Evolutionary conservation across 2,888 invertebrate genomes (phyloP), one percentile per base, ranked within the genome.

Genomic region (Polymixis flavicincta): DNA sequence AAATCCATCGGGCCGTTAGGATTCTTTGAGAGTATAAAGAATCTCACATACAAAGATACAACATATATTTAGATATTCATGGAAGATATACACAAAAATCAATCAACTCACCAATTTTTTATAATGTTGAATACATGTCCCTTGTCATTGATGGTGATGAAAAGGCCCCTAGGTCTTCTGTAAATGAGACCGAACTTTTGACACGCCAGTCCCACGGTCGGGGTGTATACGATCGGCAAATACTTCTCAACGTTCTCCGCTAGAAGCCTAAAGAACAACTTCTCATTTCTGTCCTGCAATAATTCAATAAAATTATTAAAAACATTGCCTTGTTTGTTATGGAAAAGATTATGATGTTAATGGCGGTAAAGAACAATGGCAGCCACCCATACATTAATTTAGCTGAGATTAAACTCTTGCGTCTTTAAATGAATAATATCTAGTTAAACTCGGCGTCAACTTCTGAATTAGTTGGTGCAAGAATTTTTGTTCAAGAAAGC

Each of bases 161-260:
- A 99, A 17, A 99, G 97, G 78, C 99, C 99, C 90, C 99, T 98
- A 0, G 99, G 99, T 92, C 99, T 97, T 83, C 99, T 97, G 94
- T 98, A 99, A 92, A 99, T 99, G 83, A 99, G 97, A 63, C 99
- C 99, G 92, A 99, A 99, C 91, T 98, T 98, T 96, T 99, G 99
- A 93, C 99, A 99, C 0, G 99, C 99, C 91, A 98, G 96, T 1
- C 99, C 99, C 28, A 99, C 99, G 0, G 99, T 99, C 0, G 99
- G 99, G 0, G 99, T 99, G 94, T 99, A 99, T 28, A 99, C 99
- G 89, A 99, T 99, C 0, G 99, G 99, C 98, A 99, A 98, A 95
- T 99, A 97, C 91, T 98, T 97, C 94, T 99, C 99, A 79, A 99
- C 98, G 94, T 99, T 98, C 94, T 99, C 99, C 80, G 98, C 97